Evolutionary conservation across 2,888 invertebrate genomes (phyloP), one percentile per base, ranked within the genome.

Genomic region (Danaus chrysippus): DNA sequence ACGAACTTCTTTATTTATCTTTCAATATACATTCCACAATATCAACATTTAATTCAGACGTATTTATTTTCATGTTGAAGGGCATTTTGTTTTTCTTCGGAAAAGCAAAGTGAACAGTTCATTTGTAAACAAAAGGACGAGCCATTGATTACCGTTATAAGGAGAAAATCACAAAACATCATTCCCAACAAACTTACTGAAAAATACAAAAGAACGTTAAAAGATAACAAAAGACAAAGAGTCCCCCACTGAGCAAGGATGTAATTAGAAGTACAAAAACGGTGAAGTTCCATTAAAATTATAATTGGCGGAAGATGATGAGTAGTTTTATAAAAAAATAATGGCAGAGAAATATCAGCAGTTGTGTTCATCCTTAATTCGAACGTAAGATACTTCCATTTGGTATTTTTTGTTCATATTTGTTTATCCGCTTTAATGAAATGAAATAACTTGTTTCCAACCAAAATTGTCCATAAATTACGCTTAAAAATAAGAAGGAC

Each of bases 241-340:
- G 17, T 58, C 58, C 53, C 49, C 57, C 54, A 52, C 55, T 34
- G 62, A 52, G 54, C 55, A 52, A 63, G 59, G 63, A 70, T 68
- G 67, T 67, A 70, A 70, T 70, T 70, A 70, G 65, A 68, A 65
- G 61, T 63, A 64, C 62, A 62, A 55, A 49, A 19, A 2, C n/a
- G 56, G 56, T 15, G 13, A 8, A 54, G 42, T 53, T 42, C 10
- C 12, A 17, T 42, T n/a, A 63, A n/a, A 57, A 17, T 23, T 49
- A 42, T n/a, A n/a, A n/a, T 10, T 17, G 58, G 67, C 59, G 64
- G 43, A 6, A 2, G 12, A 46, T 19, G 19, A 46, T 44, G 46
- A 57, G 49, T 34, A 34, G 23, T 34, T 34, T 34, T 34, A 34
- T 34, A 34, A 34, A 23, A n/a, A 34, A 34, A 34, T 34, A 34